Evolutionary conservation across 2,888 invertebrate species (phyloP), one percentile per base, ranked within the genome.

Genomic region (Pheosia gnoma): DNA sequence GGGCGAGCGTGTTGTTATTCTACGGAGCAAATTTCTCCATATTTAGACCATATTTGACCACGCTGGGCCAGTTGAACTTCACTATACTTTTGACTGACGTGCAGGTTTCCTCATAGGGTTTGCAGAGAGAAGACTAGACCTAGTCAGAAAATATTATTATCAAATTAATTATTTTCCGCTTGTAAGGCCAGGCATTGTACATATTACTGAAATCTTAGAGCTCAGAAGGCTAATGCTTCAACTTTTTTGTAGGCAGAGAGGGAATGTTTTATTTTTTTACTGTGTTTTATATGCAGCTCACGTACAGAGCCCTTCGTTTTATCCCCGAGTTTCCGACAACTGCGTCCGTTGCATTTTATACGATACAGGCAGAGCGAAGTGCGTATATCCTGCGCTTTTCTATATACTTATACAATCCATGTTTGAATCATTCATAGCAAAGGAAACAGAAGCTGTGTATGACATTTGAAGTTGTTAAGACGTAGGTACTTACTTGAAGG

Each of bases 191-290:
- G 25, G 2, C 25, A 25, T 25, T 25, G 25, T 25, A 25, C 25
- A 25, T 25, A 41, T 41, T 51, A 51, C 25, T 1, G 25, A 51
- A 51, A 51, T 25, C 7, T 25, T n/a, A 49, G 5, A 13, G 49
- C 49, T 43, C 10, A 3, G 64, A 63, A 63, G 66, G 59, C 62
- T 65, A 59, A 63, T 65, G 54, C 65, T 62, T 63, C 61, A 65
- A 59, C 70, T 69, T 79, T 70, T 75, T 77, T 71, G 76, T 69
- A 77, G 75, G 64, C 72, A 66, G 69, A 68, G 72, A 76, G 74
- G 77, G 75, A 74, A 79, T 74, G 82, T 87, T 89, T 89, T 90
- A 89, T 84, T 87, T 89, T 89, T 90, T 89, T 84, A 84, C 80
- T 63, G 74, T 78, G 65, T 73, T 80, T 88, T 86, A 83, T 83